Evolutionary conservation across 2,113 vertebrate genomes (phyloP).

Genomic region (Pterophyllum scalare): DNA sequence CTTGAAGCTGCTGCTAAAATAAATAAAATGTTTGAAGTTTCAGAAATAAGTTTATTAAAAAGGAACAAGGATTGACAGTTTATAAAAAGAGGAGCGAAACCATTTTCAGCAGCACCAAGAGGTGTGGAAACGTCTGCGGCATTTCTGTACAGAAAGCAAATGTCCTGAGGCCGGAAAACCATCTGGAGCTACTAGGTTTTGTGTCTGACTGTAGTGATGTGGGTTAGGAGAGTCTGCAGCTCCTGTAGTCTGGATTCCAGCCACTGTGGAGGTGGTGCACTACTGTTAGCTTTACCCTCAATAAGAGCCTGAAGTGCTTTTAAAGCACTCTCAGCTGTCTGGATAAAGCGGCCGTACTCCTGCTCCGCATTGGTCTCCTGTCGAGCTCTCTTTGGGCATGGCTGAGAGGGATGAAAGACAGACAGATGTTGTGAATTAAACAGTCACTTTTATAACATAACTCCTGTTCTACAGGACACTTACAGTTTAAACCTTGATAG

Average conservation of each 20-base stretch:
- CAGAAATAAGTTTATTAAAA: constrained; percentile 61
- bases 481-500: not conserved
- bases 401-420: constrained; percentile 73
- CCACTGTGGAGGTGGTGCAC: constrained; percentile 82
- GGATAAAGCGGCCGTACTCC: constrained; percentile 83
- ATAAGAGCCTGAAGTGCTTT: constrained; percentile 81
- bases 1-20: not conserved
- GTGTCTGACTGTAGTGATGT: constrained; percentile 54
- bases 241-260: constrained; percentile 78
- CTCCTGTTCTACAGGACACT: rapidly evolving
- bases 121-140: not conserved
- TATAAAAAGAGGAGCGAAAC: constrained; percentile 26
- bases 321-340: constrained; percentile 80
- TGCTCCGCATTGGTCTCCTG: constrained; percentile 78
- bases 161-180: not conserved
- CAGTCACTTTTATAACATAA: not conserved
- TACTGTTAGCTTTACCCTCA: not conserved
- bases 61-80: not conserved
- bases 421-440: not conserved
- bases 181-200: not conserved
- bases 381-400: constrained; percentile 85
- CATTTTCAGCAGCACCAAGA: constrained; percentile 5
- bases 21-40: not conserved
- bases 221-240: constrained; percentile 79
- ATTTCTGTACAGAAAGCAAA: constrained; percentile 2